Evolutionary conservation across 2,113 vertebrate genomes (phyloP).

Genomic region (Illadopsis cleaveri): DNA sequence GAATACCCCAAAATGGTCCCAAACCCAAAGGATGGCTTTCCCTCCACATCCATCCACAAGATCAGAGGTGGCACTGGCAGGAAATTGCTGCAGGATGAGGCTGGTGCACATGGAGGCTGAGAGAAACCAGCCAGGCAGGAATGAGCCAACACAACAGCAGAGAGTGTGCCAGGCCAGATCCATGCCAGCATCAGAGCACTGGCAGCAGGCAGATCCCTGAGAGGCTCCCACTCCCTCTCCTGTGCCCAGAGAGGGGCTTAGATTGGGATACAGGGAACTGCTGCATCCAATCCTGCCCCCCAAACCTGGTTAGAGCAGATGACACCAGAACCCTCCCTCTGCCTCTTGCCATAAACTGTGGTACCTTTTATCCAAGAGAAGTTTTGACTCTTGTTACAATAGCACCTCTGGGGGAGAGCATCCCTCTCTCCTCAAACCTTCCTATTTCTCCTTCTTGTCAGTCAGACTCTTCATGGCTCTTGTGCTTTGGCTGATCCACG

Average conservation of each 20-base stretch:
- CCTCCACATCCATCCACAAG: accelerated
- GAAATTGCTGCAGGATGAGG: neutral
- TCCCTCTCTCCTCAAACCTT: neutral
- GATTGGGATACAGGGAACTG: neutral
- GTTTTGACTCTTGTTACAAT: neutral
- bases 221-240: neutral
- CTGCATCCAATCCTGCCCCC: neutral
- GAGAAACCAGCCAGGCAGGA: neutral
- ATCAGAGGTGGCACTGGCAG: neutral
- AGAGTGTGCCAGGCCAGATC: neutral
- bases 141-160: accelerated
- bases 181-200: neutral
- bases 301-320: neutral
- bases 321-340: neutral
- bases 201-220: neutral
- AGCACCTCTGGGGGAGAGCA: neutral
- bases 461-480: neutral
- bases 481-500: neutral
- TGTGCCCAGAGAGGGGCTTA: neutral
- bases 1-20: accelerated
- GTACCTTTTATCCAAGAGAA: neutral
- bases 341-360: accelerated
- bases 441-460: too few species aligned
- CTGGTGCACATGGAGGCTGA: neutral
- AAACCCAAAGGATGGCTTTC: neutral